A percentile compares a stretch with the other conserved stretches of the same genome.
Evolutionary conservation across 92 coral and sea anemone genomes (phyloP).

Genomic region (Palythoa heliodiscus): DNA sequence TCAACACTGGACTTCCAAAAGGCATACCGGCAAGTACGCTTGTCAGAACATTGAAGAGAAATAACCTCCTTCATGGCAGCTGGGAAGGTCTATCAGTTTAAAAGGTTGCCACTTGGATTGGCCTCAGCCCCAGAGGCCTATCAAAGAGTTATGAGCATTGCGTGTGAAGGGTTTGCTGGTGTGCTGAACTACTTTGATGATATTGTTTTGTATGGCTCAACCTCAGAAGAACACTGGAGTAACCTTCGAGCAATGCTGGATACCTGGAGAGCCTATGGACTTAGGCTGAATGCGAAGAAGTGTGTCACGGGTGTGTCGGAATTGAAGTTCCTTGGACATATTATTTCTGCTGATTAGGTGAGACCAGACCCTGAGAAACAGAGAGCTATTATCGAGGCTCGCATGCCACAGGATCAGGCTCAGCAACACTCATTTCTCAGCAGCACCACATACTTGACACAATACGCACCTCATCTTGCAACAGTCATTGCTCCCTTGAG

Average conservation of each 20-base stretch:
- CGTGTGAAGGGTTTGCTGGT: neutral
- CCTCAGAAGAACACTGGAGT: conserved; percentile 14
- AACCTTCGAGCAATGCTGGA: conserved; percentile 7
- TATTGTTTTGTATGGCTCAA: conserved; percentile 29
- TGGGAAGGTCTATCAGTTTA: conserved; percentile 52
- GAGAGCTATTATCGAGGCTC: conserved; percentile 19
- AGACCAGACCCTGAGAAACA: neutral
- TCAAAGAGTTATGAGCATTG: neutral
- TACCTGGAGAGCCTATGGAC: neutral
- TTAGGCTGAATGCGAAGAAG: conserved; percentile 17
- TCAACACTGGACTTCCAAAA: no score
- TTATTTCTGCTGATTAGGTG: conserved; percentile 28
- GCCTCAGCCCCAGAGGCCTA: neutral
- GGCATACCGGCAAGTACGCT: no score
- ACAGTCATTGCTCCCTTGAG: conserved; percentile 37
- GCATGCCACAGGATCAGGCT: conserved; percentile 21
- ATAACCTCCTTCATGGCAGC: no score
- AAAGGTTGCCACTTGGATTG: conserved; percentile 10
- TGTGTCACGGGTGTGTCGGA: conserved; percentile 38
- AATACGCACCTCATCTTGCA: neutral
- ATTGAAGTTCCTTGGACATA: conserved; percentile 45
- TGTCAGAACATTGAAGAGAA: no score
- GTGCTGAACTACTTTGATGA: conserved; percentile 8
- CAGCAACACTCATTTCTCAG: conserved; percentile 37
- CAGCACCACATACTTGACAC: conserved; percentile 35